These are phyloP conservation scores for Microcebus murinus DNA, from an alignment of 2,113 vertebrate species.

Conservation along the genomic window DNA sequence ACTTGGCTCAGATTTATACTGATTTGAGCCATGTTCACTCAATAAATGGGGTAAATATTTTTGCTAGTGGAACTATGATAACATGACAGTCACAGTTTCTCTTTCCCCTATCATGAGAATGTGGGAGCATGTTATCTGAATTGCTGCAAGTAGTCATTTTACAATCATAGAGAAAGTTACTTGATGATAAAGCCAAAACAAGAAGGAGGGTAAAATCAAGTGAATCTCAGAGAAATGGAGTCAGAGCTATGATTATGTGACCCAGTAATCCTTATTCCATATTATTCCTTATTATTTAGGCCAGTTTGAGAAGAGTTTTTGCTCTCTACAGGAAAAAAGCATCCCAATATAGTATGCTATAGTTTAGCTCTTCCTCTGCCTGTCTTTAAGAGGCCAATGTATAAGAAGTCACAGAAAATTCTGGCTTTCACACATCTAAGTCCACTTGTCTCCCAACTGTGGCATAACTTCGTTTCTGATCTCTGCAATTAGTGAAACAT, in stretches of 20 bases:
- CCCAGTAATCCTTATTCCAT: neutral
- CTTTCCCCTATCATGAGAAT: neutral
- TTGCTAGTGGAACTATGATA: neutral
- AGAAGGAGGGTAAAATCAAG: neutral
- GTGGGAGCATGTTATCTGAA: neutral
- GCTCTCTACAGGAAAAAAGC: neutral
- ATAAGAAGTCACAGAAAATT: neutral
- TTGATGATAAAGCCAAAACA: neutral
- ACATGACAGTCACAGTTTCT: neutral
- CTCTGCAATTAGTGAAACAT: neutral
- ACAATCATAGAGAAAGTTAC: neutral
- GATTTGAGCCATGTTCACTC: neutral
- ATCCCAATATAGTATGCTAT: neutral
- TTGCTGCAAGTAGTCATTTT: neutral
- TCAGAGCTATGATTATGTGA: neutral
- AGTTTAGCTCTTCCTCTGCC: neutral
- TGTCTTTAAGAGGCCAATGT: neutral
- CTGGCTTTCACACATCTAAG: neutral
- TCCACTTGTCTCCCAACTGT: neutral
- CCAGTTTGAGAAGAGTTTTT: neutral
- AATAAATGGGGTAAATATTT: neutral
- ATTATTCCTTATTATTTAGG: neutral
- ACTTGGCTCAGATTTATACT: neutral
- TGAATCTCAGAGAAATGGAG: neutral
- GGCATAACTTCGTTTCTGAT: neutral